Evolutionary conservation across 2,888 invertebrate genomes (phyloP).

Genomic region (Hedya salicella): DNA sequence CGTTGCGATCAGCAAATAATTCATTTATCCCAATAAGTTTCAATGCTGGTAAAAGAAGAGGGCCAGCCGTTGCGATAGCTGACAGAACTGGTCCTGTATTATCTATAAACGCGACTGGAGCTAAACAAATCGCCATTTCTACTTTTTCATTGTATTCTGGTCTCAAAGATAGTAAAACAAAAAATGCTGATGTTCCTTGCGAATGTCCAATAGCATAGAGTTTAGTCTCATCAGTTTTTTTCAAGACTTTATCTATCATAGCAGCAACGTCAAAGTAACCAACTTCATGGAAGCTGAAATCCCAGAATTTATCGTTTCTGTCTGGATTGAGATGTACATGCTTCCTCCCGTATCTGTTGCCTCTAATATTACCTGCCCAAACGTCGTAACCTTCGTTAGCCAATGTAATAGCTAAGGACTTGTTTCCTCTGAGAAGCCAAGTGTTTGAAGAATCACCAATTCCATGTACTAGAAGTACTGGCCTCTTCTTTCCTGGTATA

Average conservation of each 20-base stretch:
- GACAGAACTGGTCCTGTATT: constrained; percentile 5
- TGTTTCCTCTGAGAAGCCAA: constrained; percentile 25
- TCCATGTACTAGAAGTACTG: constrained; percentile 24
- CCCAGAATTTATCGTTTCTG: constrained; percentile 20
- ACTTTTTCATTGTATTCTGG: constrained; percentile 33
- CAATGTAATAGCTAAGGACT: constrained; percentile 9
- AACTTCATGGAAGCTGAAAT: constrained; percentile 24
- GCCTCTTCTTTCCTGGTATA: constrained; percentile 20
- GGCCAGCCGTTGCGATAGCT: not conserved
- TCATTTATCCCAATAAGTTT: constrained; percentile 13
- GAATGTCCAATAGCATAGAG: constrained; percentile 19
- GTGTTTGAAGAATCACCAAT: constrained; percentile 19
- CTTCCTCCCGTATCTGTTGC: constrained; percentile 26
- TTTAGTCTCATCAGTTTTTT: constrained; percentile 13
- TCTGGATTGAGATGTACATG: constrained; percentile 23
- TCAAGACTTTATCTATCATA: constrained; percentile 22
- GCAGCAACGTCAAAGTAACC: constrained; percentile 24
- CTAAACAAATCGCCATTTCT: not conserved
- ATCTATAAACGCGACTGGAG: constrained; percentile 1
- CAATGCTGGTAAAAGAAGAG: not conserved
- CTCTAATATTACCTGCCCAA: constrained; percentile 25
- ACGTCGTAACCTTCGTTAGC: constrained; percentile 15
- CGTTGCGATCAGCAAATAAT: constrained; percentile 1
- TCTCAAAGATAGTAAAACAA: constrained; percentile 16
- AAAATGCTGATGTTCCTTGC: constrained; percentile 10